Evolutionary conservation across 2,888 invertebrate species (phyloP).

Genomic region (Aphidius colemani): DNA sequence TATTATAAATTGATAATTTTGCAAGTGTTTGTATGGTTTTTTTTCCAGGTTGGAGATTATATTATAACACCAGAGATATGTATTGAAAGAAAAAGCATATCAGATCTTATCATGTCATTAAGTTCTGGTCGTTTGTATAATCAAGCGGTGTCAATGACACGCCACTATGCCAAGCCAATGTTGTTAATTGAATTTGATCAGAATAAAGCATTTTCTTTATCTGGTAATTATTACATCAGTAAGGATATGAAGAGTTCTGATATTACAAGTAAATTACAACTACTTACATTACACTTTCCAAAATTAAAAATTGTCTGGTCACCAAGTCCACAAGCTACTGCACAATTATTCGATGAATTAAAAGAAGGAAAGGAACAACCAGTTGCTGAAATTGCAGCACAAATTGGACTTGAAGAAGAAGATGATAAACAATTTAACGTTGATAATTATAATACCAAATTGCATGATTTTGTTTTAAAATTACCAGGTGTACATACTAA

Average conservation of each 20-base stretch:
- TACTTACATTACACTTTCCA: slow-evolving; percentile 95
- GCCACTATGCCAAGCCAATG: slow-evolving; percentile 85
- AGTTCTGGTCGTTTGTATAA: slow-evolving; percentile 94
- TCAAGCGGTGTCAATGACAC: slow-evolving; percentile 92
- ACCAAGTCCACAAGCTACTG: slow-evolving; percentile 93
- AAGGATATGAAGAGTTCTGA: slow-evolving; percentile 77
- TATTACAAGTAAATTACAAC: slow-evolving; percentile 83
- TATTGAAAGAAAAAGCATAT: slow-evolving; percentile 94
- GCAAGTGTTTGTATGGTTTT: slow-evolving; percentile 11
- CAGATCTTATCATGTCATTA: slow-evolving; percentile 93
- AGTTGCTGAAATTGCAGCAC: slow-evolving; percentile 71
- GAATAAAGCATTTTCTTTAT: slow-evolving; percentile 87
- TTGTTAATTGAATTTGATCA: slow-evolving; percentile 95
- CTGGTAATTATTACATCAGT: slow-evolving; percentile 81
- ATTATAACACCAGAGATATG: slow-evolving; percentile 96
- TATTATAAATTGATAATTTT: background rate
- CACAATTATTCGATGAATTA: slow-evolving; percentile 92
- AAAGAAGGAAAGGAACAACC: slow-evolving; percentile 89
- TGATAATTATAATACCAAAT: slow-evolving; percentile 73
- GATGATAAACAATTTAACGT: slow-evolving; percentile 59
- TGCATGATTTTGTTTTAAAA: slow-evolving; percentile 82
- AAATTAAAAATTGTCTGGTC: slow-evolving; percentile 94
- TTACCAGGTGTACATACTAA: slow-evolving; percentile 88
- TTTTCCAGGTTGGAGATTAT: slow-evolving; percentile 88
- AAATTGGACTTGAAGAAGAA: slow-evolving; percentile 72